Conservation (phyloP, 2,888 invertebrate genomes). For the Galeopsomyia nigrocyanea region DNA sequence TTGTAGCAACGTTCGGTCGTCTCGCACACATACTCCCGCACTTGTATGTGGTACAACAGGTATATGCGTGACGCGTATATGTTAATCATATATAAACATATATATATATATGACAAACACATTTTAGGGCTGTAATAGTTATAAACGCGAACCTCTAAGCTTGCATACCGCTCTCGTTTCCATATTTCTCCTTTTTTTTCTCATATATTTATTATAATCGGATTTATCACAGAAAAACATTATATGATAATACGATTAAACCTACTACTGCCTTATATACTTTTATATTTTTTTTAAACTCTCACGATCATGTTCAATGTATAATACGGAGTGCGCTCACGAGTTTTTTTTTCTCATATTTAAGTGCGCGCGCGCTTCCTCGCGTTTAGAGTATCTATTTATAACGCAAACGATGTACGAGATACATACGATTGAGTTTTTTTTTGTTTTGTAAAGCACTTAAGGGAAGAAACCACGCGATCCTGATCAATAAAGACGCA, state of each 20-base stretch:
- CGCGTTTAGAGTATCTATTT: neutral
- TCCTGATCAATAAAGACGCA: slow-evolving; percentile 55
- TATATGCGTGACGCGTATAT: slow-evolving; percentile 31
- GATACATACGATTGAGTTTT: slow-evolving; percentile 53
- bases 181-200: slow-evolving; percentile 32
- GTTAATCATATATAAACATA: slow-evolving; percentile 28
- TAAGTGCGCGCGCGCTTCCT: neutral
- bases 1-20: slow-evolving; percentile 26
- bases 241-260: slow-evolving; percentile 57
- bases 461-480: slow-evolving; percentile 65
- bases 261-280: slow-evolving; percentile 38
- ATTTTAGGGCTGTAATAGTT: slow-evolving; percentile 36
- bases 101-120: slow-evolving; percentile 19
- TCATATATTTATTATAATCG: slow-evolving; percentile 52
- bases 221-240: slow-evolving; percentile 68
- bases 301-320: slow-evolving; percentile 29
- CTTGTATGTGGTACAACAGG: slow-evolving; percentile 19
- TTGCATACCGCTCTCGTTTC: slow-evolving; percentile 5
- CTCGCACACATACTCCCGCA: neutral
- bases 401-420: slow-evolving; percentile 46
- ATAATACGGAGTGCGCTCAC: slow-evolving; percentile 26
- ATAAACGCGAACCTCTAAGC: slow-evolving; percentile 36
- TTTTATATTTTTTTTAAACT: slow-evolving; percentile 28
- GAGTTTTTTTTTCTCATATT: slow-evolving; percentile 19
- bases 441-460: slow-evolving; percentile 60